phyloP scores from a whole-genome alignment of 2,113 vertebrate genomes.

The Melospiza melodia region DNA sequence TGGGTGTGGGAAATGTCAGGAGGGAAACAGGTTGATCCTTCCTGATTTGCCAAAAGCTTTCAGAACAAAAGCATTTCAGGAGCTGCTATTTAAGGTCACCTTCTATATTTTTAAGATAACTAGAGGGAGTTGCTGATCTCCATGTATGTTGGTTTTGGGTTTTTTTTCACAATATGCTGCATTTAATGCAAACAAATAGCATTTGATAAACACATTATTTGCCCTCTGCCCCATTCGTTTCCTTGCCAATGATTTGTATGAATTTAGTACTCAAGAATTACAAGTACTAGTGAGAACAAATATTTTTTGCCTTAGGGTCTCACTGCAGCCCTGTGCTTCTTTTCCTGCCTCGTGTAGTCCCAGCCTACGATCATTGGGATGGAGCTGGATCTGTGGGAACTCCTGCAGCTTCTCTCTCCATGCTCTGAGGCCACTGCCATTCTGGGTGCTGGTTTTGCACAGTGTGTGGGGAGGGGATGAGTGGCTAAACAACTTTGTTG shows the following conservation, averaged over 20 bases:
- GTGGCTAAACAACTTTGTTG: background rate
- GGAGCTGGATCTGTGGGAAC: background rate
- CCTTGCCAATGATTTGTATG: background rate
- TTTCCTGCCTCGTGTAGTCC: fast-evolving
- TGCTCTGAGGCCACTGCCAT: fast-evolving
- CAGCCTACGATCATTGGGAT: background rate
- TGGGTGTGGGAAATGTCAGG: background rate
- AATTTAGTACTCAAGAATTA: background rate
- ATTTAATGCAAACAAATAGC: background rate
- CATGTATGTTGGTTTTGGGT: background rate
- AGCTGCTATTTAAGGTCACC: background rate
- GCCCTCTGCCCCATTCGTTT: fast-evolving
- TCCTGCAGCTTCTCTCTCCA: background rate
- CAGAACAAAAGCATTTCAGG: background rate
- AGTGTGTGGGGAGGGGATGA: fast-evolving
- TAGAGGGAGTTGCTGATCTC: background rate
- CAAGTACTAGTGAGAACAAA: background rate
- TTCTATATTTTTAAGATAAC: background rate
- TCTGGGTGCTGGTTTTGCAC: background rate
- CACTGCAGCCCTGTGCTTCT: background rate
- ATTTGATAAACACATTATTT: background rate
- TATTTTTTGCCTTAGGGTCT: background rate
- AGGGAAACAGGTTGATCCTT: background rate
- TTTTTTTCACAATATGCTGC: background rate
- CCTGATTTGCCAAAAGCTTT: background rate